Conservation (phyloP, 2,797 vertebrate species). For the Acropternis orthonyx region DNA sequence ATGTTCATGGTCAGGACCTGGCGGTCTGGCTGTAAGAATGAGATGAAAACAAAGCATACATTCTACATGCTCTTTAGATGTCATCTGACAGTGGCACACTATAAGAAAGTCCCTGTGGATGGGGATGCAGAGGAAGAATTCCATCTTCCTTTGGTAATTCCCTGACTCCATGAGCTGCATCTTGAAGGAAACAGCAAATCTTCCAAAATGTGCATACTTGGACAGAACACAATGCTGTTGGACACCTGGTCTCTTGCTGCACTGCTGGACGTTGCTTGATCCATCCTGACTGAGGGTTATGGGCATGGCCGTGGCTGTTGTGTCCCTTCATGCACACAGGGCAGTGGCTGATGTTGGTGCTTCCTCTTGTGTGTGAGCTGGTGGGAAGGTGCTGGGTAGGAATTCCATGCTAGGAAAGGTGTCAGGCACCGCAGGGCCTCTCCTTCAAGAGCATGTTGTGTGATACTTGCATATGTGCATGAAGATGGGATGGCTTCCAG, state of each 20-base stretch:
- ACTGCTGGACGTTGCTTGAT: neutral
- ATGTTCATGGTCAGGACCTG: neutral
- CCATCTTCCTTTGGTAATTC: neutral
- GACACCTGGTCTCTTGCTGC: neutral
- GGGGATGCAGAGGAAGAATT: neutral
- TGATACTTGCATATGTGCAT: too few relatives aligned
- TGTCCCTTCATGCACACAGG: neutral
- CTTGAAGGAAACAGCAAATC: neutral
- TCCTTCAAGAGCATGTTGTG: neutral
- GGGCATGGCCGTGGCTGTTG: neutral
- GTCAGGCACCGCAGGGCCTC: accelerated
- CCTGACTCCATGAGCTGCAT: neutral
- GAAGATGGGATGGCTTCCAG: neutral
- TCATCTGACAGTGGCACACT: neutral
- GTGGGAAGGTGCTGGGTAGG: neutral
- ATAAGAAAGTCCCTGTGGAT: neutral
- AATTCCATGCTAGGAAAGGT: neutral
- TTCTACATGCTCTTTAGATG: neutral
- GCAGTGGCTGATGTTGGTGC: neutral
- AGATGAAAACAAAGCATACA: neutral
- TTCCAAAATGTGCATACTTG: neutral
- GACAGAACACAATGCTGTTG: neutral
- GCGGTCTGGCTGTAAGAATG: neutral
- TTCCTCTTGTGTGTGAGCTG: neutral
- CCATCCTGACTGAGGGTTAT: neutral